These are phyloP conservation scores for Salvelinus alpinus DNA, from an alignment of 2,113 vertebrate genomes.

Conservation along the genomic window DNA sequence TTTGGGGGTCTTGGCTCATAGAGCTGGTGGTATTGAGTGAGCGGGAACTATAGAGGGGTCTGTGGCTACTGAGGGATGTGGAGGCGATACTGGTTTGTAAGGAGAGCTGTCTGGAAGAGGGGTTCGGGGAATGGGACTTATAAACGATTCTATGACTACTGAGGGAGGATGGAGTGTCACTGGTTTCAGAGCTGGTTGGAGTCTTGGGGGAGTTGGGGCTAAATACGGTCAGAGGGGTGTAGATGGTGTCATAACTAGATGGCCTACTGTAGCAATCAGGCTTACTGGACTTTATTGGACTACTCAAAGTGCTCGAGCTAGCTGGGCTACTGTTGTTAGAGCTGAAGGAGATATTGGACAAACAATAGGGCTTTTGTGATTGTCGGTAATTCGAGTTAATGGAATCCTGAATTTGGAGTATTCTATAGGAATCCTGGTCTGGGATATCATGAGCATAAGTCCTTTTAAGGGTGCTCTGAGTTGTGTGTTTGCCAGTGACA, in stretches of 20 bases:
- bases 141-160: not conserved
- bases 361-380: slow-evolving; percentile 28
- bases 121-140: no score
- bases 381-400: slow-evolving; percentile 40
- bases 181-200: not conserved
- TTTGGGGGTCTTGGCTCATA: no score
- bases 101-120: no score
- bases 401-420: slow-evolving; percentile 18
- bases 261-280: not conserved
- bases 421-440: slow-evolving; percentile 18
- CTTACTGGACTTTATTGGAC: not conserved
- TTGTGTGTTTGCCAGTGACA: not conserved
- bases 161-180: not conserved
- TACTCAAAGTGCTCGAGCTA: not conserved
- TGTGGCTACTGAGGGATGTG: not conserved
- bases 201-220: slow-evolving; percentile 44
- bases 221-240: slow-evolving; percentile 38
- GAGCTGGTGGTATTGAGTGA: not conserved
- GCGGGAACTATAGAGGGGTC: not conserved
- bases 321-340: not conserved
- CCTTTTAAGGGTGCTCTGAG: slow-evolving; percentile 11
- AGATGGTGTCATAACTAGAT: not conserved
- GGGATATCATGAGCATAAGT: slow-evolving; percentile 28
- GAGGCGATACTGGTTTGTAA: not conserved
- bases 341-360: not conserved